Evolutionary conservation across 2,888 invertebrate species (phyloP).

Genomic region (Meteorus colon): DNA sequence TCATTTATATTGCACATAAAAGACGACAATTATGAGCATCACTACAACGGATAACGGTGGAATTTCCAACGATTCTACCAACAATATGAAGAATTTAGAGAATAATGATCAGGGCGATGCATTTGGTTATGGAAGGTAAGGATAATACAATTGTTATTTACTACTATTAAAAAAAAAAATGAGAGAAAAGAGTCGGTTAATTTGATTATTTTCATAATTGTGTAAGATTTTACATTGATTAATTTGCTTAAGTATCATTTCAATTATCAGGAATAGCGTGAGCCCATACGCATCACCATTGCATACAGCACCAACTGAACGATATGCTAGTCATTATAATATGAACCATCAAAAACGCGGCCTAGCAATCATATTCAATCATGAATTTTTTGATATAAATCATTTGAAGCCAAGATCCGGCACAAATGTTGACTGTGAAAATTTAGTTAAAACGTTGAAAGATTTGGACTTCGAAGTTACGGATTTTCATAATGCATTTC

Average conservation of each 20-base stretch:
- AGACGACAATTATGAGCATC: conserved; percentile 19
- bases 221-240: neutral
- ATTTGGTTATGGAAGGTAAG: conserved; percentile 68
- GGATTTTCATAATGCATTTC: conserved; percentile 81
- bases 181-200: conserved; percentile 2
- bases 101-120: conserved; percentile 64
- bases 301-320: conserved; percentile 72
- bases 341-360: conserved; percentile 91
- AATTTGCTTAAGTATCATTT: conserved; percentile 23
- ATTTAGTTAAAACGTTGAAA: conserved; percentile 80
- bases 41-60: conserved; percentile 26
- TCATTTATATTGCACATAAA: neutral
- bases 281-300: conserved; percentile 57
- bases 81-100: conserved; percentile 1
- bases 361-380: conserved; percentile 91
- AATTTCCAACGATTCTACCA: neutral
- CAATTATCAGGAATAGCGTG: conserved; percentile 57
- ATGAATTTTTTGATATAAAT: conserved; percentile 85
- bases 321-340: conserved; percentile 85
- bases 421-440: conserved; percentile 89
- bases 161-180: neutral
- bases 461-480: conserved; percentile 83
- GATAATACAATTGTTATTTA: conserved; percentile 3
- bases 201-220: neutral
- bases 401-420: conserved; percentile 85